These are phyloP conservation scores for Drosophila sechellia DNA, from an alignment of 1,140 invertebrate species.

Conservation along the genomic window DNA sequence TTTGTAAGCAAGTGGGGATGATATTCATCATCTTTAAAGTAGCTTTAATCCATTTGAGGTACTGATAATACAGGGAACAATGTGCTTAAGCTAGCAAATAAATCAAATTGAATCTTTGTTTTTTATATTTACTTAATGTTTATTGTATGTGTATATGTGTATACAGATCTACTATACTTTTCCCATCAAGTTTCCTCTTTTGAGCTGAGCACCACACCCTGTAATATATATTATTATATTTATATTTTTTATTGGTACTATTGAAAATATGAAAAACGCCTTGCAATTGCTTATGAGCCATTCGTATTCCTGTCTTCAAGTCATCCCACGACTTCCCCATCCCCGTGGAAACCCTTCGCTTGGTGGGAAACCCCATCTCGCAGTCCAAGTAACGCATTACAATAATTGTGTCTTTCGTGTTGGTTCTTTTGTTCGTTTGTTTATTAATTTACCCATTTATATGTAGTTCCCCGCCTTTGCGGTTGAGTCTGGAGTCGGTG, in stretches of 20 bases:
- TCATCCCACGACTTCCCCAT: constrained; percentile 1
- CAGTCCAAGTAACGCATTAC: constrained; percentile 33
- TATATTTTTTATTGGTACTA: no score
- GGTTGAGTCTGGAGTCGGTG: constrained; percentile 50
- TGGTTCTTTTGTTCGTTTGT: constrained; percentile 50
- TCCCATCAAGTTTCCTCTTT: no score
- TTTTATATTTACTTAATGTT: no score
- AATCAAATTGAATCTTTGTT: no score
- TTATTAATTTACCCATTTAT: constrained; percentile 51
- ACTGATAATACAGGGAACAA: background rate
- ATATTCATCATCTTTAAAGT: constrained; percentile 21
- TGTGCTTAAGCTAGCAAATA: background rate
- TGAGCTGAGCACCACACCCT: no score
- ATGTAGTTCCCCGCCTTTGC: constrained; percentile 43
- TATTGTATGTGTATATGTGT: no score
- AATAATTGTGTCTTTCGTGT: constrained; percentile 41
- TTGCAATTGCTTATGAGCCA: constrained; percentile 6
- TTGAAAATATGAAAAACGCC: background rate
- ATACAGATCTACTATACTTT: no score
- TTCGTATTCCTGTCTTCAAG: constrained; percentile 20
- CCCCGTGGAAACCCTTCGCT: background rate
- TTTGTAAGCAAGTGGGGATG: constrained; percentile 16
- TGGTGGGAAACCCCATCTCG: constrained; percentile 20
- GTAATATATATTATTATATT: no score
- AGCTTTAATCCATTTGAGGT: background rate